These are phyloP conservation scores for Zaprionus ghesquierei DNA, from an alignment of 1,140 invertebrate species.

Conservation along the genomic window DNA sequence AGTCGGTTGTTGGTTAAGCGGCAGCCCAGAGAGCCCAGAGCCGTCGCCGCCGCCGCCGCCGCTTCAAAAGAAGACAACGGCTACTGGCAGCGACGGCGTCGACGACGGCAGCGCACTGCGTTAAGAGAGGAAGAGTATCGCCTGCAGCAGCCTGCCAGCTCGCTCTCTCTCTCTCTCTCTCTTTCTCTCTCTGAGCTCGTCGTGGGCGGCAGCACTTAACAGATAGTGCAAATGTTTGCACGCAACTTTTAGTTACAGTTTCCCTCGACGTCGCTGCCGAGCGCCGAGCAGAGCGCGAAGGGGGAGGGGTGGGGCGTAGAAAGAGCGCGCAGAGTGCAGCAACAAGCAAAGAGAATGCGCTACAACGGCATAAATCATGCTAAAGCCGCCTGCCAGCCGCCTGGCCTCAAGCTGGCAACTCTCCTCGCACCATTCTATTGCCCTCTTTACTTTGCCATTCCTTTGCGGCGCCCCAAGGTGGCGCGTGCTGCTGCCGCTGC, in stretches of 20 bases:
- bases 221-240: conserved; percentile 72
- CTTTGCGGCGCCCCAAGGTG: conserved; percentile 24
- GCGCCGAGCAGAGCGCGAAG: too few relatives aligned
- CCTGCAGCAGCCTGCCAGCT: not conserved
- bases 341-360: conserved; percentile 70
- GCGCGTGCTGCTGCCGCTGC: conserved; percentile 25
- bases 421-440: not conserved
- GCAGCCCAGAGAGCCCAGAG: not conserved
- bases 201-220: conserved; percentile 48
- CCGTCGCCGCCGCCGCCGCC: too few relatives aligned
- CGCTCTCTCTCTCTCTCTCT: not conserved
- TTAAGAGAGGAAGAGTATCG: not conserved
- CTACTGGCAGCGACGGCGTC: not conserved
- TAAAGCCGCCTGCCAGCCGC: conserved; percentile 40
- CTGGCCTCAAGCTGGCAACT: not conserved
- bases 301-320: not conserved
- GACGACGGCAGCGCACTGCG: not conserved
- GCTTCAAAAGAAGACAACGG: conserved; percentile 31
- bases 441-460: not conserved
- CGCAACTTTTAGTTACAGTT: conserved; percentile 73
- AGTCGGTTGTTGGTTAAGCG: conserved; percentile 66
- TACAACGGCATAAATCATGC: conserved; percentile 70
- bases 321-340: conserved; percentile 7
- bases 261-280: too few relatives aligned
- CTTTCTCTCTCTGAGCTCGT: not conserved